These are phyloP conservation scores for Acinonyx jubatus DNA, from an alignment of 2,113 vertebrate species.

Conservation along the genomic window DNA sequence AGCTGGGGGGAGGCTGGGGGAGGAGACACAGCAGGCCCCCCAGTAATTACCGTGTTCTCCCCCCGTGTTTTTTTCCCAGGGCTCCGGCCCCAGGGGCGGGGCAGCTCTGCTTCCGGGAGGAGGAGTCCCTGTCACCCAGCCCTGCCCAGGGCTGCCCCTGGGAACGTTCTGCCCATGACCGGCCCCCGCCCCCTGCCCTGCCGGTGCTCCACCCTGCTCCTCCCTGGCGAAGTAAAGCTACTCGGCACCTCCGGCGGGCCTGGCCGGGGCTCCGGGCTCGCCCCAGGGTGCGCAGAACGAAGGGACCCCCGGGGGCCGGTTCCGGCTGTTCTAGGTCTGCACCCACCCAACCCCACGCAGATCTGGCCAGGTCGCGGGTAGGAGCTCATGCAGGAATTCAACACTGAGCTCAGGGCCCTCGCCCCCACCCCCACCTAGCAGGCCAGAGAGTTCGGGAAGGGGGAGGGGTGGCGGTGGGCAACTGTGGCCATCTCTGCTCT, in stretches of 20 bases:
- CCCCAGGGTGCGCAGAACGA: fast-evolving
- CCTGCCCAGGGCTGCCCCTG: background rate
- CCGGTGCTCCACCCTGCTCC: background rate
- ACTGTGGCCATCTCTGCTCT: background rate
- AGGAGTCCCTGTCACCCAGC: background rate
- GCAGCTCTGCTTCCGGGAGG: background rate
- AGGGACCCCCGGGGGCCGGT: fast-evolving
- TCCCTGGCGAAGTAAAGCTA: no score
- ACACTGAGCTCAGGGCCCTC: background rate
- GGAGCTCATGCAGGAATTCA: background rate
- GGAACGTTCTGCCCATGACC: background rate
- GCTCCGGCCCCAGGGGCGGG: background rate
- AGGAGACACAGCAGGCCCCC: background rate
- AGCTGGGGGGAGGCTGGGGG: fast-evolving
- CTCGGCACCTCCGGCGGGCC: background rate
- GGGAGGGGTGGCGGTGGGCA: no score
- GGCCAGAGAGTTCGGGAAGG: background rate
- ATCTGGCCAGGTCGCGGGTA: background rate
- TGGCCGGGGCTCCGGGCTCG: background rate
- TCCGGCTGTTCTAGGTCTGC: background rate
- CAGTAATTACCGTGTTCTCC: fast-evolving
- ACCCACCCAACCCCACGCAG: background rate
- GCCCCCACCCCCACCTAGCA: no score
- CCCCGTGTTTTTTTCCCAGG: background rate
- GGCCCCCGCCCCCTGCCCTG: background rate